Evolutionary conservation across 2,888 invertebrate species (phyloP).

Genomic region (Chrysolina haemoptera): DNA sequence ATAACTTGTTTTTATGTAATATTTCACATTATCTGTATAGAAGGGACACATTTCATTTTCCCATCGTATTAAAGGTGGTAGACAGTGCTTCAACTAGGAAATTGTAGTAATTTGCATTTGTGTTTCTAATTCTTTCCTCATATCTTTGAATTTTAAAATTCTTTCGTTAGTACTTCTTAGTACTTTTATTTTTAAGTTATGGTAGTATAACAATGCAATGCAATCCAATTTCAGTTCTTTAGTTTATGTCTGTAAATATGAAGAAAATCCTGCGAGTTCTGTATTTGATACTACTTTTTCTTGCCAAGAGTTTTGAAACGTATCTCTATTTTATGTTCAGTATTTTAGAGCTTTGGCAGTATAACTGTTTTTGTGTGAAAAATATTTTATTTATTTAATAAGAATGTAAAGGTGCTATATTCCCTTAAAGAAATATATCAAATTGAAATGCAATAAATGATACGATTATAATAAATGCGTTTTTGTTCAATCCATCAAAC

Average conservation of each 20-base stretch:
- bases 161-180: constrained; percentile 6
- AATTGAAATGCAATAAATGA: constrained; percentile 48
- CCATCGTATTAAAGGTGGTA: constrained; percentile 27
- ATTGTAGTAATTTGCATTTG: constrained; percentile 14
- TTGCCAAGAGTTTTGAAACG: constrained; percentile 56
- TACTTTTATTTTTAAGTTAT: constrained; percentile 21
- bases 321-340: constrained; percentile 50
- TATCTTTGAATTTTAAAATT: constrained; percentile 5
- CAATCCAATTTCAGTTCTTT: constrained; percentile 18
- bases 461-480: background rate
- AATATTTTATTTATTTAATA: constrained; percentile 48
- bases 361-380: constrained; percentile 55
- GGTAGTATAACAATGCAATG: constrained; percentile 15
- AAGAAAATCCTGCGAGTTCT: constrained; percentile 36
- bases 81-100: constrained; percentile 26
- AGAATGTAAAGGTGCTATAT: constrained; percentile 51
- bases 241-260: constrained; percentile 20
- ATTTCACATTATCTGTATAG: background rate
- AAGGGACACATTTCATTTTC: constrained; percentile 34
- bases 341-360: constrained; percentile 55
- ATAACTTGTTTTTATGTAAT: background rate
- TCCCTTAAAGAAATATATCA: constrained; percentile 43
- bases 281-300: constrained; percentile 51
- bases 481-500: background rate
- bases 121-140: background rate